A percentile compares a stretch with the other conserved stretches of the same genome.
Evolutionary conservation across 2,113 vertebrate species (phyloP).

Genomic region (Genyomyrus donnyi): DNA sequence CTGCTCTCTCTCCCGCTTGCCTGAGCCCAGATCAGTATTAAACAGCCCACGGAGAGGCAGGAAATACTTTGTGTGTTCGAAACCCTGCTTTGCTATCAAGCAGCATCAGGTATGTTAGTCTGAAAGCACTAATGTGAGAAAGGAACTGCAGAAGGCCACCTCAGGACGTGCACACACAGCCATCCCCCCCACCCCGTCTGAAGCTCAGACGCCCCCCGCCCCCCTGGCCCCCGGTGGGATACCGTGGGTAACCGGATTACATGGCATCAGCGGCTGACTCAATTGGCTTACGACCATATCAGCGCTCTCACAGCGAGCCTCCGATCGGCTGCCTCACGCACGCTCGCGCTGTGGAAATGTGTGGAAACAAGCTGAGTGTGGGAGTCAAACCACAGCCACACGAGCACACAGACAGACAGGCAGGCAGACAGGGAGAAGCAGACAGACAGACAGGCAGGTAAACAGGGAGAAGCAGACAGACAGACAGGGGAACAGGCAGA

Average conservation of each 20-base stretch:
- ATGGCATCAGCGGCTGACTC: constrained; percentile 30
- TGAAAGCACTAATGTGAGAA: neutral
- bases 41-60: neutral
- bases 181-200: neutral
- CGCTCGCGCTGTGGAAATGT: neutral
- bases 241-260: constrained; percentile 19
- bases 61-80: neutral
- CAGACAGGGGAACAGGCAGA: no score
- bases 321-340: neutral
- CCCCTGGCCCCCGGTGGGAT: neutral
- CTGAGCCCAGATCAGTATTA: neutral
- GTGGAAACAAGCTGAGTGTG: neutral
- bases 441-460: no score
- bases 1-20: neutral
- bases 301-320: neutral
- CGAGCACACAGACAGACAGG: neutral
- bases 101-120: neutral
- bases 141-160: neutral
- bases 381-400: neutral
- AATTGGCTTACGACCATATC: constrained; percentile 40
- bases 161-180: neutral
- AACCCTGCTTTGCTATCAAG: neutral
- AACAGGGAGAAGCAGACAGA: no score
- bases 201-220: neutral
- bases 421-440: neutral